Evolutionary conservation across 2,797 vertebrate species (phyloP).

Genomic region (Morelia viridis): DNA sequence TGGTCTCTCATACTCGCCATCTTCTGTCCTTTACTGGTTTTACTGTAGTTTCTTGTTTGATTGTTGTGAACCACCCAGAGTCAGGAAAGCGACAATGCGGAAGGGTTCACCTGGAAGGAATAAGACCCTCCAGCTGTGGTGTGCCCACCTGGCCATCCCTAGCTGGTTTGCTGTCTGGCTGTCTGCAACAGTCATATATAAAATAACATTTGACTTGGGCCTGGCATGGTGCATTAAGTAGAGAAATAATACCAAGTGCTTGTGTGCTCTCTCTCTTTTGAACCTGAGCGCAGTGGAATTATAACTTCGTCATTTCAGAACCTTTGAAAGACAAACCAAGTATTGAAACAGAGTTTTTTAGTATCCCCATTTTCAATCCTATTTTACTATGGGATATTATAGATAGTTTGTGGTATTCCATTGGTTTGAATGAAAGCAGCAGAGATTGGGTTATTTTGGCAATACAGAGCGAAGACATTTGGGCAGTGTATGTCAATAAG

Average conservation of each 20-base stretch:
- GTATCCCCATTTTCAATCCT: neutral
- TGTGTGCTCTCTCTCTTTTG: neutral
- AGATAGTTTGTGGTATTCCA: conserved; percentile 41
- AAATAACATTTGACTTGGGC: conserved; percentile 47
- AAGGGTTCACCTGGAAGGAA: neutral
- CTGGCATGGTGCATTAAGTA: conserved; percentile 35
- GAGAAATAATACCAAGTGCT: neutral
- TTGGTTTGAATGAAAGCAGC: conserved; percentile 48
- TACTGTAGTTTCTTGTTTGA: neutral
- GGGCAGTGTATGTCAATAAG: conserved; percentile 49
- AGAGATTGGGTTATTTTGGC: conserved; percentile 53
- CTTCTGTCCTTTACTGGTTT: neutral
- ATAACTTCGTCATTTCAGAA: conserved; percentile 3
- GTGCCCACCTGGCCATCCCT: neutral
- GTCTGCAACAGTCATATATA: conserved; percentile 37
- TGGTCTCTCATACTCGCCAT: neutral
- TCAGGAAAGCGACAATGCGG: neutral
- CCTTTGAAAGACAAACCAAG: neutral
- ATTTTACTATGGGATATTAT: conserved; percentile 23
- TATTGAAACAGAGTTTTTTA: conserved; percentile 13
- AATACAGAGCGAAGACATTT: conserved; percentile 41
- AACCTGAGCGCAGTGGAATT: conserved; percentile 24
- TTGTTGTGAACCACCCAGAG: neutral
- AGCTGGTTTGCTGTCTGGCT: neutral
- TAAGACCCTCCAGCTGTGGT: neutral